Conservation (phyloP, 2,797 vertebrate genomes). For the Pantherophis alleghaniensis region DNA sequence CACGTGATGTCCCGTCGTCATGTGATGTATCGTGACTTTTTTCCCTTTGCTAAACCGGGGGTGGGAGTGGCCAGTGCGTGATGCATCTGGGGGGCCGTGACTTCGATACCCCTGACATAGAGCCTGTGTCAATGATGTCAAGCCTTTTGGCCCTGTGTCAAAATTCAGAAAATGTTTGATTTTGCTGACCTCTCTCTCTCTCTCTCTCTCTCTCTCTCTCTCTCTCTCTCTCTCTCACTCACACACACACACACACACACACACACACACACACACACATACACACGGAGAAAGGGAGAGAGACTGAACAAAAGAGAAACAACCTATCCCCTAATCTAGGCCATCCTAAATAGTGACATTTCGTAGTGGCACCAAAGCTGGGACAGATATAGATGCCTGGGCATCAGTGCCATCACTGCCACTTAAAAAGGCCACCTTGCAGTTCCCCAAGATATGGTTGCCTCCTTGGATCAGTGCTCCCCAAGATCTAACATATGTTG, state of each 20-base stretch:
- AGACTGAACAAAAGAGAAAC: not conserved
- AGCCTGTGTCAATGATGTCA: not conserved
- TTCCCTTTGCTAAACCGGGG: rapidly evolving
- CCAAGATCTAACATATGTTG: not conserved
- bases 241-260: too few species aligned
- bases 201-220: too few species aligned
- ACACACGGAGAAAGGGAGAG: too few species aligned
- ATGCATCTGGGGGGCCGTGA: too few species aligned
- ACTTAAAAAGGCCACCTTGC: not conserved
- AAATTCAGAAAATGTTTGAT: not conserved
- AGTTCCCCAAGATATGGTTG: not conserved
- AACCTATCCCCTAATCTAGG: not conserved
- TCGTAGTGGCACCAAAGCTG: not conserved
- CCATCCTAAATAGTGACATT: not conserved
- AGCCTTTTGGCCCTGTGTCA: not conserved
- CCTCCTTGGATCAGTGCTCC: rapidly evolving
- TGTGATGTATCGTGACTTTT: too few species aligned
- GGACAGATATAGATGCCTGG: too few species aligned
- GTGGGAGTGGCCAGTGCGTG: too few species aligned
- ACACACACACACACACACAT: too few species aligned
- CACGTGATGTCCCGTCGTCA: too few species aligned
- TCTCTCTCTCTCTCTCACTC: too few species aligned
- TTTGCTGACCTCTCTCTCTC: not conserved
- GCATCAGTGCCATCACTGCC: not conserved
- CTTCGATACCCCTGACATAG: too few species aligned